Evolutionary conservation across 2,113 vertebrate genomes (phyloP).

Genomic region (Spheniscus mendiculus): DNA sequence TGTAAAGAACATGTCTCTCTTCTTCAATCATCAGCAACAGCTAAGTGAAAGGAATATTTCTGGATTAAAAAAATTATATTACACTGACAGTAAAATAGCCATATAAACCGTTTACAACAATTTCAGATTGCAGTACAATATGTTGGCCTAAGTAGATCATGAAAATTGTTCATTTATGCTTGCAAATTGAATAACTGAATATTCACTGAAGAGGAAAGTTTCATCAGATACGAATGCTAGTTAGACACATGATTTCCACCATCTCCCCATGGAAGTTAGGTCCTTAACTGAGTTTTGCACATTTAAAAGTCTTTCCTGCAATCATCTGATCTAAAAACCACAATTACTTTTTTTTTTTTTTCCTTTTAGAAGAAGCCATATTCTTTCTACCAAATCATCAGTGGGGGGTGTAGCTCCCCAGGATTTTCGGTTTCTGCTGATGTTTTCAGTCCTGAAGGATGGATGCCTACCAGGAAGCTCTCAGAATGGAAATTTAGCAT

Average conservation of each 20-base stretch:
- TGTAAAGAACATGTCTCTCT: neutral
- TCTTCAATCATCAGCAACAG: neutral
- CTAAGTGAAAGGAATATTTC: neutral
- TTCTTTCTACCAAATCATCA: neutral
- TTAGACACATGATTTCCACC: neutral
- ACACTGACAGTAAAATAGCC: neutral
- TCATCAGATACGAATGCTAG: neutral
- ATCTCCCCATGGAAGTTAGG: neutral
- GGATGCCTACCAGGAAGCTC: neutral
- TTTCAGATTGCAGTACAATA: neutral
- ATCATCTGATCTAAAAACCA: neutral
- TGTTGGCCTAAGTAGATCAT: neutral
- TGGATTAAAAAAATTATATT: neutral
- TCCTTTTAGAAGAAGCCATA: neutral
- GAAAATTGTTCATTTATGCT: neutral
- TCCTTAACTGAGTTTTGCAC: neutral
- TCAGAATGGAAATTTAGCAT: neutral
- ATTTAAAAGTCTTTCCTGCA: neutral
- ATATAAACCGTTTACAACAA: neutral
- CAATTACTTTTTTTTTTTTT: neutral
- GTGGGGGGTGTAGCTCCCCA: neutral
- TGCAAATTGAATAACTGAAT: neutral
- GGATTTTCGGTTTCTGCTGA: neutral
- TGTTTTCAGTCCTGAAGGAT: neutral
- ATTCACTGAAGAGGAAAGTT: neutral